Evolutionary conservation across 2,888 invertebrate species (phyloP).

Genomic region (Hydroisotoma schaefferi): DNA sequence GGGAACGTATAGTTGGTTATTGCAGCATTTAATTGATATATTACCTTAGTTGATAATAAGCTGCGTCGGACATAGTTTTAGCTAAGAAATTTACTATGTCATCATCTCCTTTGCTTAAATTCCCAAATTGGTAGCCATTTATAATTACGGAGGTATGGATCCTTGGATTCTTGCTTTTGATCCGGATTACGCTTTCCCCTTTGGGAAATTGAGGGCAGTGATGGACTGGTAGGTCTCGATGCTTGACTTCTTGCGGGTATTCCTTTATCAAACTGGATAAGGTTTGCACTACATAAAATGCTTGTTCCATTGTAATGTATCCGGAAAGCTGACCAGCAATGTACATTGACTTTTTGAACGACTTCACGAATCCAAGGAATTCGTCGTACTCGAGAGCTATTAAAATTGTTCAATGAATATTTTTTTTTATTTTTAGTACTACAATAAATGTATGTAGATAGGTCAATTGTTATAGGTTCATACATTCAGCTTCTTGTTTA

Average conservation of each 20-base stretch:
- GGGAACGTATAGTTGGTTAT: background rate
- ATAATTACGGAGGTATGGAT: slow-evolving; percentile 28
- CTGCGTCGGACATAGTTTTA: slow-evolving; percentile 15
- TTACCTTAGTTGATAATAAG: slow-evolving; percentile 29
- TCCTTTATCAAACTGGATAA: slow-evolving; percentile 4
- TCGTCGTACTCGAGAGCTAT: background rate
- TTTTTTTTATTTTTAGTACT: background rate
- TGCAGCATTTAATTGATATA: background rate
- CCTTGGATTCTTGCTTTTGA: slow-evolving; percentile 16
- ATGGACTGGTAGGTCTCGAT: slow-evolving; percentile 12
- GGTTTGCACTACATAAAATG: slow-evolving; percentile 16
- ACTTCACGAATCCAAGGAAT: slow-evolving; percentile 17
- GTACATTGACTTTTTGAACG: slow-evolving; percentile 27
- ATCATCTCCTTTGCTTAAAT: slow-evolving; percentile 15
- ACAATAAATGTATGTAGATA: background rate
- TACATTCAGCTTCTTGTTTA: slow-evolving; percentile 17
- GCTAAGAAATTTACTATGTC: slow-evolving; percentile 21
- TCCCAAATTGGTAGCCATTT: slow-evolving; percentile 37
- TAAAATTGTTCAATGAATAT: background rate
- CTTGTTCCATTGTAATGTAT: slow-evolving; percentile 23
- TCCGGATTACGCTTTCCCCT: slow-evolving; percentile 30
- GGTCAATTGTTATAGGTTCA: too few species aligned
- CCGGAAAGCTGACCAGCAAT: slow-evolving; percentile 28
- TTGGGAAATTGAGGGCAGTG: slow-evolving; percentile 19
- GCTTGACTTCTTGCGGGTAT: slow-evolving; percentile 7